Evolutionary conservation across 2,113 vertebrate species (phyloP), one percentile per base, ranked within the genome.

Genomic region (Percopsis transmontana): DNA sequence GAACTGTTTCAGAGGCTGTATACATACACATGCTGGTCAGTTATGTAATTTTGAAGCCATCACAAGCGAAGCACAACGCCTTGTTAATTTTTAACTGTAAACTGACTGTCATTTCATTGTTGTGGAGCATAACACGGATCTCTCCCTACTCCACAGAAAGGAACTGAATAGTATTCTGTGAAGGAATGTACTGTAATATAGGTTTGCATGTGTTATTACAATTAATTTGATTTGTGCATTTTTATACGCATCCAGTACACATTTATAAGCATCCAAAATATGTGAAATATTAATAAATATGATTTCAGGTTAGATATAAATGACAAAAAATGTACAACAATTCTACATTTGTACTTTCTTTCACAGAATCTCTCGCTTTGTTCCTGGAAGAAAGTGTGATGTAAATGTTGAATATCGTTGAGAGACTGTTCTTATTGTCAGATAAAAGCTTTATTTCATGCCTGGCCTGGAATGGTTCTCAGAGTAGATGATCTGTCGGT

Each of bases 381-480:
- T 68, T 65, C 45, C 42, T 72, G 72, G 62, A 62, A 65, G 63
- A 76, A 72, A 66, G 55, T 45, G 62, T 62, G 38, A 65, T 60
- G 74, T 24, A 16, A 79, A 59, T 72, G 67, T 71, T 70, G 75
- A 71, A 77, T 76, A 55, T 15, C 44, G 65, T 24, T 63, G 68
- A 82, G 64, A 66, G 70, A 73, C n/a, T 11, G 53, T 58, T 66
- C 67, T 55, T 67, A 48, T 48, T 77, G 79, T 76, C 60, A 79
- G 83, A 86, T 84, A 80, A 70, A 71, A 47, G 57, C 66, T 85
- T 82, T 71, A 62, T 87, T 84, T 85, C 70, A 78, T 79, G 84
- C 59, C 52, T 60, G 61, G 76, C 54, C 44, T 67, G 20, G 27
- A 71, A 68, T 41, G 5, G 10, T 60, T 58, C 54, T 76, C 16